Conservation (phyloP, 2,113 vertebrate species). For the Lampris incognitus region DNA sequence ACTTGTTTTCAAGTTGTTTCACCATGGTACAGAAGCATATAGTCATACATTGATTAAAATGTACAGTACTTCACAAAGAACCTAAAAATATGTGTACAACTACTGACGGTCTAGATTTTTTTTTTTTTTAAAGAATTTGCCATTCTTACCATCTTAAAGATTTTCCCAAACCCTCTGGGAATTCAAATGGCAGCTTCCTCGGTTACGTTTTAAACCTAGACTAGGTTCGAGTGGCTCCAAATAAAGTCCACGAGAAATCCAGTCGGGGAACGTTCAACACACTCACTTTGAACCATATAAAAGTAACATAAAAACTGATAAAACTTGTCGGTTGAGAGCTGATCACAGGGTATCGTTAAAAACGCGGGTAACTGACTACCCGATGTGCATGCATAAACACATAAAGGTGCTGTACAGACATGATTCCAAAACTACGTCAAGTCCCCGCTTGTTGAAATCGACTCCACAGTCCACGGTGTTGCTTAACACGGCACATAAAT, state of each 20-base stretch:
- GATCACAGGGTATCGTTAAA: neutral
- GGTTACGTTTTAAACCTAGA: too few relatives aligned
- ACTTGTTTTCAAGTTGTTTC: neutral
- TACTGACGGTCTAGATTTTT: neutral
- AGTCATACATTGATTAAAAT: neutral
- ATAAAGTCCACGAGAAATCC: neutral
- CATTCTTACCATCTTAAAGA: too few relatives aligned
- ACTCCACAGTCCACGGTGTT: neutral
- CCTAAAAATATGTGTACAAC: neutral
- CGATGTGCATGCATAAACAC: neutral
- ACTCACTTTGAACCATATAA: conserved; percentile 13
- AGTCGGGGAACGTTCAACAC: conserved; percentile 15
- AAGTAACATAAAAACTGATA: neutral
- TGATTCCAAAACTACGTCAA: too few relatives aligned
- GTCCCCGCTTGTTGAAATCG: neutral
- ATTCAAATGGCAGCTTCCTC: too few relatives aligned
- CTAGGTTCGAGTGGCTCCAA: too few relatives aligned
- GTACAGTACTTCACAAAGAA: conserved; percentile 16
- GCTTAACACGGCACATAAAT: neutral
- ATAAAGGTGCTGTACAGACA: neutral
- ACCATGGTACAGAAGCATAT: neutral
- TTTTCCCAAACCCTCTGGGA: too few relatives aligned
- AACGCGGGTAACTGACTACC: neutral
- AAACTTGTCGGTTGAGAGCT: neutral
- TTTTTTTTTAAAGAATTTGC: neutral